Conservation (phyloP, 1,140 invertebrate genomes). For the Drosophila nikananu region DNA sequence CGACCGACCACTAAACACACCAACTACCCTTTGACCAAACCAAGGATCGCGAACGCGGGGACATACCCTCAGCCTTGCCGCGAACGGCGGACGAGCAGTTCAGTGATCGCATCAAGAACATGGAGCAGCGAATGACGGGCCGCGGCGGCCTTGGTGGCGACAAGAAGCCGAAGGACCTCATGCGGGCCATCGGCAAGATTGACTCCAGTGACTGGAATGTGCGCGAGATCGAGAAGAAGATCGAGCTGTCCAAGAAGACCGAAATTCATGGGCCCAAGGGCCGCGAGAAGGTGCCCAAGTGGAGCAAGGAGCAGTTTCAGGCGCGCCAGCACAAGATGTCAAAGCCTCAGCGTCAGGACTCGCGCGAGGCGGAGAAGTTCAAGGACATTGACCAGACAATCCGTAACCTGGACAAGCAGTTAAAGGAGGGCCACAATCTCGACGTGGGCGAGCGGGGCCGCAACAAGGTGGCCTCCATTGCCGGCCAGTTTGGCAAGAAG, state of each 20-base stretch:
- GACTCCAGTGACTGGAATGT: constrained; percentile 97
- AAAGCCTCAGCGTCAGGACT: constrained; percentile 87
- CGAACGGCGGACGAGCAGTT: constrained; percentile 89
- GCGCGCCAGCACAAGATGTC: constrained; percentile 92
- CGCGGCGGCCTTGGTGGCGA: constrained; percentile 86
- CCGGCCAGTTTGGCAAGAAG: constrained; percentile 91
- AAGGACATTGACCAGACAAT: constrained; percentile 92
- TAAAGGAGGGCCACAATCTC: constrained; percentile 91
- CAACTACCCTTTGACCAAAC: background rate
- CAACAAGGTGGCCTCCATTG: constrained; percentile 95
- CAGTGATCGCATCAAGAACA: constrained; percentile 89
- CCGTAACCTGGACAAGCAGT: constrained; percentile 91
- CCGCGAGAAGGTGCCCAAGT: constrained; percentile 94
- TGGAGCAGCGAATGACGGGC: constrained; percentile 88
- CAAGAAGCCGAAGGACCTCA: constrained; percentile 94
- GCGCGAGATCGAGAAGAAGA: constrained; percentile 95
- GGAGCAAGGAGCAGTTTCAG: constrained; percentile 95
- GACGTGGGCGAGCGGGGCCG: constrained; percentile 89
- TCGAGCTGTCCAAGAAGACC: constrained; percentile 91
- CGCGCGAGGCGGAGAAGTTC: constrained; percentile 87
- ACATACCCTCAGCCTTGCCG: constrained; percentile 87
- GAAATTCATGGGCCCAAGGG: constrained; percentile 88
- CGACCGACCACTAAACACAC: constrained; percentile 26
- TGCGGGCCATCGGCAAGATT: constrained; percentile 95
- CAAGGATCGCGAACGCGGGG: constrained; percentile 89